Evolutionary conservation across 2,888 invertebrate species (phyloP).

Genomic region (Adelphocoris suturalis): DNA sequence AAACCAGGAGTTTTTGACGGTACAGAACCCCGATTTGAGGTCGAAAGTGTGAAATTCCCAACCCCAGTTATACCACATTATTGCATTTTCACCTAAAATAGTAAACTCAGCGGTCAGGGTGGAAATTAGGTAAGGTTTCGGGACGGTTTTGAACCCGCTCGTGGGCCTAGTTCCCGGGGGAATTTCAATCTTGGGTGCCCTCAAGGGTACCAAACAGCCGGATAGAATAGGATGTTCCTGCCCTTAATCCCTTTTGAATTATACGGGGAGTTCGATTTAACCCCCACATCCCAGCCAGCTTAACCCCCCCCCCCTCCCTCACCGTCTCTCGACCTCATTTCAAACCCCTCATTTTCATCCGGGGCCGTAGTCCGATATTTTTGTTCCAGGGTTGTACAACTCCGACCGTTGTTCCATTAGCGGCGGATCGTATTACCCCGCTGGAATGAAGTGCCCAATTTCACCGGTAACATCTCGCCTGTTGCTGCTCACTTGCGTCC

Average conservation of each 20-base stretch:
- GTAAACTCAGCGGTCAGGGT: too few relatives aligned
- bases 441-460: conserved; percentile 17
- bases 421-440: conserved; percentile 8
- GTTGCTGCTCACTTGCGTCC: neutral
- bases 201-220: conserved; percentile 33
- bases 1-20: too few relatives aligned
- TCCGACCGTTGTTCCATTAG: conserved; percentile 31
- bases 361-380: conserved; percentile 9
- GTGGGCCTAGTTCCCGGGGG: conserved; percentile 6
- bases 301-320: neutral
- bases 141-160: neutral
- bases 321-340: neutral
- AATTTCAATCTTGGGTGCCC: conserved; percentile 47
- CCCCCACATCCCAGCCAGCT: conserved; percentile 34
- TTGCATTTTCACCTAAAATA: too few relatives aligned
- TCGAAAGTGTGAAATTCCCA: too few relatives aligned
- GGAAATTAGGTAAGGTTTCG: neutral
- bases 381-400: neutral
- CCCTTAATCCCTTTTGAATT: conserved; percentile 52
- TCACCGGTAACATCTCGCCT: conserved; percentile 18
- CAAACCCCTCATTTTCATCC: conserved; percentile 33
- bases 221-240: conserved; percentile 54
- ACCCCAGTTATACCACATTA: too few relatives aligned
- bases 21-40: too few relatives aligned
- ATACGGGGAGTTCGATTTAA: conserved; percentile 52